These are phyloP conservation scores for Volucella inflata DNA, from an alignment of 2,888 invertebrate genomes.

Conservation along the genomic window DNA sequence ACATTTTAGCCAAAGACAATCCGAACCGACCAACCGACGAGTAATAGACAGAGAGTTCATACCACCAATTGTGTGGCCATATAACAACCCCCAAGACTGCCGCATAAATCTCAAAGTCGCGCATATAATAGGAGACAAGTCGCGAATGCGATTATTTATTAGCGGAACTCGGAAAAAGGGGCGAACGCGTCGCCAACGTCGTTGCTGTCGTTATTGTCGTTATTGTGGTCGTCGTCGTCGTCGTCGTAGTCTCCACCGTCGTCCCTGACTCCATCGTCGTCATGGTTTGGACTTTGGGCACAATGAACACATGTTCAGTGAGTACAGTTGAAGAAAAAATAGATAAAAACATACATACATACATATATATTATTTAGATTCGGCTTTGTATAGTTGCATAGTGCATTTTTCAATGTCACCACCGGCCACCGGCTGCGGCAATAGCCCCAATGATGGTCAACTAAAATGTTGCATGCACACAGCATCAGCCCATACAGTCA, in stretches of 20 bases:
- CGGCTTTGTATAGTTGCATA: conserved; percentile 50
- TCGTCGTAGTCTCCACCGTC: conserved; percentile 27
- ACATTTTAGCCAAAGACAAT: conserved; percentile 56
- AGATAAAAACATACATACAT: not conserved
- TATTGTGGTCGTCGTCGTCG: not conserved
- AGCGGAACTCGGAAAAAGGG: conserved; percentile 69
- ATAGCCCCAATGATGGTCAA: conserved; percentile 63
- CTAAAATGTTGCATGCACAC: conserved; percentile 35
- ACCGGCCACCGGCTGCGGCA: conserved; percentile 60
- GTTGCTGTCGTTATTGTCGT: conserved; percentile 34
- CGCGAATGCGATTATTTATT: conserved; percentile 73
- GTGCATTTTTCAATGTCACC: conserved; percentile 75
- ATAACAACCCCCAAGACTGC: conserved; percentile 40
- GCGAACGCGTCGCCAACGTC: conserved; percentile 59
- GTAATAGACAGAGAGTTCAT: conserved; percentile 10
- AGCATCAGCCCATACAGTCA: conserved; percentile 25
- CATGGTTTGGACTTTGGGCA: conserved; percentile 56
- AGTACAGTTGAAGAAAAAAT: conserved; percentile 20
- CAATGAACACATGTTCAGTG: conserved; percentile 66
- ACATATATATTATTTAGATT: no score
- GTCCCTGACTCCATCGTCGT: conserved; percentile 27
- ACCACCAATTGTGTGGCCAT: not conserved
- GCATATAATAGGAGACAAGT: conserved; percentile 71
- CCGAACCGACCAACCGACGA: conserved; percentile 20
- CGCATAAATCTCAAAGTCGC: conserved; percentile 72